These are phyloP conservation scores for Eulemur rubriventer DNA, from an alignment of 2,797 vertebrate genomes.

Conservation along the genomic window DNA sequence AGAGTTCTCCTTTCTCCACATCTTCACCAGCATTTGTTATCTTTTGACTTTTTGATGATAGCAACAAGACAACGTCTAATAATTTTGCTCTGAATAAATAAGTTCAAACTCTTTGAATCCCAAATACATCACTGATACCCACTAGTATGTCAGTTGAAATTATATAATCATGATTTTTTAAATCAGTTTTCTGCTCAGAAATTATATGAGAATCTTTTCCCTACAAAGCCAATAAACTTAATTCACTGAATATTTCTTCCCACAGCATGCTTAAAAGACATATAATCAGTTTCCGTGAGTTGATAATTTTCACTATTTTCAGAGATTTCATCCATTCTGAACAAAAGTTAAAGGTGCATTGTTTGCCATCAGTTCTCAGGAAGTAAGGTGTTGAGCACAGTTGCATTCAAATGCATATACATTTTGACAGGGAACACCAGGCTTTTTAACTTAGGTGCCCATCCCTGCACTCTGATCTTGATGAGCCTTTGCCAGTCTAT, in stretches of 20 bases:
- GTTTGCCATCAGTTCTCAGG: background rate
- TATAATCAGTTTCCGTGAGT: background rate
- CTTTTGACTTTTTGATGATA: background rate
- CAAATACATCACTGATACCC: background rate
- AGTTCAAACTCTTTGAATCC: background rate
- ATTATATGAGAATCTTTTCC: background rate
- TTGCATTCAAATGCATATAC: background rate
- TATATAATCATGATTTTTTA: background rate
- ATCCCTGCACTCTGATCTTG: background rate
- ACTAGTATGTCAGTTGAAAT: background rate
- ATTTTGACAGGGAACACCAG: background rate
- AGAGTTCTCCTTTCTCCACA: background rate
- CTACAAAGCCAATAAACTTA: background rate
- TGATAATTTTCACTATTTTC: background rate
- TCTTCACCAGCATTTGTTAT: background rate
- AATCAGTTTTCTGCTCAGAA: conserved; percentile 44
- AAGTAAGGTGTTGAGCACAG: background rate
- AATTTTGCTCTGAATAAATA: background rate
- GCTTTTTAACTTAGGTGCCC: background rate
- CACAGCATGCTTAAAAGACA: background rate
- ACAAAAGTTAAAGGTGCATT: background rate
- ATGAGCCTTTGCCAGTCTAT: background rate
- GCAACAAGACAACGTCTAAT: background rate
- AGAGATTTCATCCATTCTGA: background rate
- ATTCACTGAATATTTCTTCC: background rate